phyloP scores from a whole-genome alignment of 2,888 invertebrate genomes.

The Monopis laevigella region DNA sequence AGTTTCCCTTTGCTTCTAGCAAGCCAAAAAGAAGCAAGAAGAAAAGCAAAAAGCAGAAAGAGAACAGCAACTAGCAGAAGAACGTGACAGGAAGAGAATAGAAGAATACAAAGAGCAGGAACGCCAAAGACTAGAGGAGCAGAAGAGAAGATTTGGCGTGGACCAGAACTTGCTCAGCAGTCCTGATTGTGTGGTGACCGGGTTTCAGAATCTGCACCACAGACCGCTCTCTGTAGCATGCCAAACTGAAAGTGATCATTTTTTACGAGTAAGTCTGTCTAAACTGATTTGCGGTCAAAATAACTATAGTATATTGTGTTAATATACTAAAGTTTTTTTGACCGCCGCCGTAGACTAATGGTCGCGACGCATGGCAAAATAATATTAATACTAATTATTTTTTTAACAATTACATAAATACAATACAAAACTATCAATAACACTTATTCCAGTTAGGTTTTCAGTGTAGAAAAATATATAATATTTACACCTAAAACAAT shows the following conservation, averaged over 20 bases:
- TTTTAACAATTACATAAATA: no score
- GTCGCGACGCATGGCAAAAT: no score
- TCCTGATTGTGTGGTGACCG: constrained; percentile 41
- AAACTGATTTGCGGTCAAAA: not conserved
- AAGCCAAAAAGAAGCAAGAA: constrained; percentile 58
- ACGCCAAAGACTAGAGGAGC: constrained; percentile 18
- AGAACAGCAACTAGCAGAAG: constrained; percentile 41
- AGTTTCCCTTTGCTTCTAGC: no score
- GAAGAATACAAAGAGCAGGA: constrained; percentile 22
- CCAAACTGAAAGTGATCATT: constrained; percentile 41
- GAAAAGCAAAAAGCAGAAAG: constrained; percentile 47
- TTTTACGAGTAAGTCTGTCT: not conserved
- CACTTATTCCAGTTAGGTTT: no score
- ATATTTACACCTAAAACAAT: no score
- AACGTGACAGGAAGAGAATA: constrained; percentile 39
- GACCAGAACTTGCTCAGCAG: not conserved
- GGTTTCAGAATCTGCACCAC: constrained; percentile 38
- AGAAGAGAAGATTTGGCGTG: constrained; percentile 22
- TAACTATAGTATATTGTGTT: no score
- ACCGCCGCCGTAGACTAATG: no score
- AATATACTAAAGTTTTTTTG: no score
- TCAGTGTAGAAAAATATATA: no score
- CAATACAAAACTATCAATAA: no score
- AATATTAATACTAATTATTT: no score
- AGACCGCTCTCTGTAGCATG: constrained; percentile 52